Conservation (phyloP, 1,140 invertebrate genomes). For the Pogonomyrmex californicus region DNA sequence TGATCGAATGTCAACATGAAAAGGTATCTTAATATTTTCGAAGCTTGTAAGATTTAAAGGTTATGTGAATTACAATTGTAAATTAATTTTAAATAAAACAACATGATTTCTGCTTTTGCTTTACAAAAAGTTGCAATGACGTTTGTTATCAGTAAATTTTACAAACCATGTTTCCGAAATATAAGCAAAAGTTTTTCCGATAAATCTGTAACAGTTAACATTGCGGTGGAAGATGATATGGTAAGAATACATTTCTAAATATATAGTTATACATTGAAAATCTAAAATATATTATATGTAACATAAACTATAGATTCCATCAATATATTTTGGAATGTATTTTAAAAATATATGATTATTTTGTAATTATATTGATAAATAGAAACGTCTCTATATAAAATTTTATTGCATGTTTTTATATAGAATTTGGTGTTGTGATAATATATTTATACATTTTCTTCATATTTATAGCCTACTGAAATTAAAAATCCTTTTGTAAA, state of each 20-base stretch:
- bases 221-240: conserved; percentile 14
- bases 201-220: neutral
- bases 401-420: neutral
- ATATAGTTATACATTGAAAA: neutral
- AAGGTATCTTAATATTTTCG: too few relatives aligned
- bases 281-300: neutral
- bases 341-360: neutral
- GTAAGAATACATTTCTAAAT: neutral
- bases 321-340: neutral
- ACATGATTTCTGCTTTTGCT: conserved; percentile 16
- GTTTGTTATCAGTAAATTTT: neutral
- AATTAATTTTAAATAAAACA: neutral
- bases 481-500: conserved; percentile 94
- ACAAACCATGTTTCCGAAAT: neutral
- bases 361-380: conserved; percentile 1
- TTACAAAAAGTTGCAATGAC: neutral
- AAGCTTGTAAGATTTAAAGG: neutral
- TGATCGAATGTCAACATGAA: too few relatives aligned
- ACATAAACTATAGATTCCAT: neutral
- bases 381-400: neutral
- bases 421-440: neutral
- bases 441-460: neutral
- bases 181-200: neutral
- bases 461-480: conserved; percentile 88
- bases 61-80: neutral